Percentiles rank a stretch among this genome's conserved stretches.
These are phyloP conservation scores for Noctilio leporinus DNA, from an alignment of 2,113 vertebrate genomes.

Conservation along the genomic window DNA sequence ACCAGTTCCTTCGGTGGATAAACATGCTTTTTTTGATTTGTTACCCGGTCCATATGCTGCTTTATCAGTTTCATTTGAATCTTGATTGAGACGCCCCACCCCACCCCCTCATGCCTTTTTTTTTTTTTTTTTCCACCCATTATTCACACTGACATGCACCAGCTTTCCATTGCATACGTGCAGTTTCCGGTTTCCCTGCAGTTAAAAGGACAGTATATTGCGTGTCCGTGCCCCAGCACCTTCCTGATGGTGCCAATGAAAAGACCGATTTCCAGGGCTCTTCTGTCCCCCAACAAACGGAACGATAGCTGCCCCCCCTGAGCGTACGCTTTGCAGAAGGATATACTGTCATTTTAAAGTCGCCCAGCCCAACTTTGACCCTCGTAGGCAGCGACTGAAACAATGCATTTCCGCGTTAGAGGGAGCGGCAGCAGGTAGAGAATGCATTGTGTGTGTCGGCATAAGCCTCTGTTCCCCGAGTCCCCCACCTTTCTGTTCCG, in stretches of 20 bases:
- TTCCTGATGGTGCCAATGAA: constrained; percentile 71
- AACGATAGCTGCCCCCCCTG: constrained; percentile 74
- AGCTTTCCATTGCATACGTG: constrained; percentile 87
- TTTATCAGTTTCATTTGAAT: constrained; percentile 85
- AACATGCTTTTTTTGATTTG: constrained; percentile 89
- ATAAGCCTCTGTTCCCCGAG: constrained; percentile 82
- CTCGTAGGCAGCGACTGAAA: constrained; percentile 70
- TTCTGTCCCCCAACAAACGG: constrained; percentile 65
- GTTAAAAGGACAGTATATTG: constrained; percentile 87
- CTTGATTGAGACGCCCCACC: constrained; percentile 86
- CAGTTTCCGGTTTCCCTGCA: constrained; percentile 72
- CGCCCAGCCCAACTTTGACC: constrained; percentile 79
- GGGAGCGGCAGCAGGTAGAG: constrained; percentile 72
- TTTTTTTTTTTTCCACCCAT: constrained; percentile 84
- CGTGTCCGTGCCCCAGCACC: constrained; percentile 70
- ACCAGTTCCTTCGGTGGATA: constrained; percentile 88
- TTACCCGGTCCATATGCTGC: constrained; percentile 89
- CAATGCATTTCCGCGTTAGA: constrained; percentile 80
- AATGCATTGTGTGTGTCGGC: constrained; percentile 84
- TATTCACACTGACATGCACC: constrained; percentile 84
- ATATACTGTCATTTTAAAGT: constrained; percentile 88
- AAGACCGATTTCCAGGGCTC: constrained; percentile 70
- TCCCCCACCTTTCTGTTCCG: constrained; percentile 65
- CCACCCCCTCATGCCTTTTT: constrained; percentile 82
- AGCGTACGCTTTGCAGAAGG: constrained; percentile 70